Evolutionary conservation across 2,113 vertebrate species (phyloP), one percentile per base, ranked within the genome.

Genomic region (Stigmatopora argus): DNA sequence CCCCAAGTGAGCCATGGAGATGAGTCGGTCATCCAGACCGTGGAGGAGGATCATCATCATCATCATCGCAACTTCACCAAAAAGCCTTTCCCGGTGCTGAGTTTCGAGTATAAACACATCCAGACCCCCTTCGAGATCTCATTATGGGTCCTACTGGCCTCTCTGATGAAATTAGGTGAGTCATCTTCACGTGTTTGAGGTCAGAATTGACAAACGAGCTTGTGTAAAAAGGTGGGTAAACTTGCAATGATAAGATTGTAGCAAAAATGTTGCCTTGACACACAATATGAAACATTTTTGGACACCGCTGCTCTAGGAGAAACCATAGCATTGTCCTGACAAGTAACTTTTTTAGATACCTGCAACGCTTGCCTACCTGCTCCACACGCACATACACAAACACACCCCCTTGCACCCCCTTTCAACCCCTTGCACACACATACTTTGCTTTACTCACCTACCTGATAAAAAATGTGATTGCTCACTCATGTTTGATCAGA

Each of bases 141-240:
- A 0, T 78, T 99, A 31, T 98, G 96, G 96, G 95, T 98, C 59
- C 92, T 99, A 8, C 85, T 99, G 60, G 96, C 96, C 38, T 98
- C 94, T 38, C 76, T 98, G 48, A 98, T 99, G 95, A 99, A 99
- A 79, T 88, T 99, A 77, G 96, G 96, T 99, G 85, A 90, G 96
- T 87, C 6, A 23, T 56, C 15, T 26, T 13, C 5, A 11, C 23
- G 49, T 21, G 10, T 56, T 53, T 53, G 49, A 10, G n/a, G n/a
- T 46, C 9, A 23, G 51, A 15, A 17, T 13, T 47, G 13, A 49
- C 17, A 18, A 17, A 17, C 17, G 6, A 49, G 47, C 5, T 49
- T 17, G 15, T 5, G 7, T 18, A 49, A 49, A 49, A 49, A 41
- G 17, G 52, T 55, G 14, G 53, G 23, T 56, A 31, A 23, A 31